Evolutionary conservation across 2,888 invertebrate species (phyloP), one percentile per base, ranked within the genome.

Genomic region (Cheilosia urbana): DNA sequence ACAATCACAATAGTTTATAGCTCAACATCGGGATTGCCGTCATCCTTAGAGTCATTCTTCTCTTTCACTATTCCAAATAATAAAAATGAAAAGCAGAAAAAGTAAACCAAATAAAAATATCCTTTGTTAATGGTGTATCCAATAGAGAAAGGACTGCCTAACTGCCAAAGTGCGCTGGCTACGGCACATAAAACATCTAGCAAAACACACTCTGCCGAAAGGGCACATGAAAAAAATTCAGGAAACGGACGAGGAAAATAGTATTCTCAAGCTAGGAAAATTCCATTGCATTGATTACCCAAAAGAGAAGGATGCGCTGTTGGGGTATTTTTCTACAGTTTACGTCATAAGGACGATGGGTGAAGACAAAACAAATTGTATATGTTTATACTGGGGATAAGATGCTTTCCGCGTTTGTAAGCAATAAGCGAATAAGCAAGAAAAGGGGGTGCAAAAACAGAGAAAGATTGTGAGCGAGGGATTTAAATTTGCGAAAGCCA

Each of bases 201-300:
- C 17, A 51, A 55, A 27, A 30, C 42, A 73, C 45, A 55, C n/a
- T 60, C 27, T 45, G 19, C 19, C n/a, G 27, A 58, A 65, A 72
- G 49, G 37, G 60, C 21, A 51, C 49, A 30, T 17, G 30, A 19
- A 49, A 19, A 15, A 53, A n/a, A 19, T 30, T 17, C 11, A 27
- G 11, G 5, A 37, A 15, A 62, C 27, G 47, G 57, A 65, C 15
- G 60, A 9, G 30, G 30, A 0, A 30, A 27, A 47, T 58, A 57
- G 53, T 51, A 77, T 66, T 60, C 55, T 62, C 60, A 80, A 72
- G 37, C 71, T 85, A 68, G 72, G 72, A 80, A 85, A 85, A 85
- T 85, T 76, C 76, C 66, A 85, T 80, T 80, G 72, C 85, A 80
- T 80, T 85, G 85, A 85, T 85, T 80, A 85, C 80, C 85, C 76